These are phyloP conservation scores for Leptobrachium ailaonicum DNA, from an alignment of 2,113 vertebrate species.

Conservation along the genomic window DNA sequence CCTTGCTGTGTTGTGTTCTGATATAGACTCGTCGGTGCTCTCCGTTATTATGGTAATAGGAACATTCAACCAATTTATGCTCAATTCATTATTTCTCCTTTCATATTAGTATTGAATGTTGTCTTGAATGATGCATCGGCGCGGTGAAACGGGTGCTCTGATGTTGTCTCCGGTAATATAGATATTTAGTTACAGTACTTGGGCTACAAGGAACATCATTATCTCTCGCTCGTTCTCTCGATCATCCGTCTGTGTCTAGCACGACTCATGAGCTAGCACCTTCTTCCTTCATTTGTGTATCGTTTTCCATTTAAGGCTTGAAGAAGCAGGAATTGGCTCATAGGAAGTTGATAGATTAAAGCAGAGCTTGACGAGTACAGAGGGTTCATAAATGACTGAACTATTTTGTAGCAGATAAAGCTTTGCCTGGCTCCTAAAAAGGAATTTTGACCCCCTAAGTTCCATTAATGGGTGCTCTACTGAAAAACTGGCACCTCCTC, in stretches of 20 bases:
- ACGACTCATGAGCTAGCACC: neutral
- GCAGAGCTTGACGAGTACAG: too few relatives aligned
- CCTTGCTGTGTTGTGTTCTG: neutral
- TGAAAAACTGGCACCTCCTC: too few relatives aligned
- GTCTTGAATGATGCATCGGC: conserved; percentile 29
- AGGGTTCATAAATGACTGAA: too few relatives aligned
- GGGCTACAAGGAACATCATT: neutral
- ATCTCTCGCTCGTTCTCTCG: neutral
- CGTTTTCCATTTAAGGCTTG: too few relatives aligned
- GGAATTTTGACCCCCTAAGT: too few relatives aligned
- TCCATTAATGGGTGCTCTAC: too few relatives aligned
- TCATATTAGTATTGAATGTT: neutral
- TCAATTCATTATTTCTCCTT: conserved; percentile 38
- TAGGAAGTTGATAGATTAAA: too few relatives aligned
- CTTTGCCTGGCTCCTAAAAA: too few relatives aligned
- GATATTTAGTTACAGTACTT: conserved; percentile 12
- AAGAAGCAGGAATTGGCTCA: too few relatives aligned
- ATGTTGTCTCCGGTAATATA: conserved; percentile 5
- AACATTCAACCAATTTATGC: conserved; percentile 19
- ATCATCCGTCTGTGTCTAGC: conserved; percentile 3
- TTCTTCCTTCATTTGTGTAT: neutral
- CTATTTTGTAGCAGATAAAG: too few relatives aligned
- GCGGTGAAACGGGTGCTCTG: neutral
- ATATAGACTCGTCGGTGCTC: neutral
- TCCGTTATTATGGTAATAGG: conserved; percentile 3